Conservation (phyloP, 2,888 invertebrate species). For the Apotomis turbidana region DNA sequence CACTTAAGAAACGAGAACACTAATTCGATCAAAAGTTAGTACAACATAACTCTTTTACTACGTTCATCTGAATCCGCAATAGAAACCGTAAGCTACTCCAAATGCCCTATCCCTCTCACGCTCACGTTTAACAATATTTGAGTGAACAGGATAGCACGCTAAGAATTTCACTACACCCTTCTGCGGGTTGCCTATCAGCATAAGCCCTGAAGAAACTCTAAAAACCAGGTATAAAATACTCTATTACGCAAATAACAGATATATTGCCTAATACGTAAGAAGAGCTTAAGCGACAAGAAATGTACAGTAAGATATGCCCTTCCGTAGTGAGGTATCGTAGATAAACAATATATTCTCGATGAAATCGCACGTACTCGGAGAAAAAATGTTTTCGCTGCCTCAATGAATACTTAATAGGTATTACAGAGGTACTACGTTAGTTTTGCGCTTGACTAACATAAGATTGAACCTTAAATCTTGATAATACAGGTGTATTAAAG, state of each 20-base stretch:
- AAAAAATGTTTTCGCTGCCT: constrained; percentile 52
- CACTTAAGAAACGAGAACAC: background rate
- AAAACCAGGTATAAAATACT: constrained; percentile 28
- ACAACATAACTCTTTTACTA: constrained; percentile 17
- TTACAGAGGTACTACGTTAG: constrained; percentile 28
- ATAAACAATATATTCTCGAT: constrained; percentile 48
- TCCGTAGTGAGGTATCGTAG: constrained; percentile 22
- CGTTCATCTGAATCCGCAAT: background rate
- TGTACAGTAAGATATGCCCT: background rate
- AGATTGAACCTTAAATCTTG: constrained; percentile 2
- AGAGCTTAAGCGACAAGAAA: background rate
- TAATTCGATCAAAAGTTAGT: background rate
- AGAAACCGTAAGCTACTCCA: too few relatives aligned
- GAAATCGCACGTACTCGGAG: constrained; percentile 48
- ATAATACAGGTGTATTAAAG: background rate
- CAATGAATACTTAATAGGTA: constrained; percentile 54
- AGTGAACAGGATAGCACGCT: too few relatives aligned
- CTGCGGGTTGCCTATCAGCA: too few relatives aligned
- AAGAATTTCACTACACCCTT: too few relatives aligned
- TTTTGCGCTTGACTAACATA: background rate
- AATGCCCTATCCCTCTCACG: too few relatives aligned
- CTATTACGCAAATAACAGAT: constrained; percentile 41
- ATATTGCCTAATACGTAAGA: background rate
- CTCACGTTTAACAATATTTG: too few relatives aligned
- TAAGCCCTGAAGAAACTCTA: background rate